Percentiles rank a stretch among this genome's conserved stretches.
These are phyloP conservation scores for Tetheella fluctuosa DNA, from an alignment of 2,888 invertebrate genomes.

Conservation along the genomic window DNA sequence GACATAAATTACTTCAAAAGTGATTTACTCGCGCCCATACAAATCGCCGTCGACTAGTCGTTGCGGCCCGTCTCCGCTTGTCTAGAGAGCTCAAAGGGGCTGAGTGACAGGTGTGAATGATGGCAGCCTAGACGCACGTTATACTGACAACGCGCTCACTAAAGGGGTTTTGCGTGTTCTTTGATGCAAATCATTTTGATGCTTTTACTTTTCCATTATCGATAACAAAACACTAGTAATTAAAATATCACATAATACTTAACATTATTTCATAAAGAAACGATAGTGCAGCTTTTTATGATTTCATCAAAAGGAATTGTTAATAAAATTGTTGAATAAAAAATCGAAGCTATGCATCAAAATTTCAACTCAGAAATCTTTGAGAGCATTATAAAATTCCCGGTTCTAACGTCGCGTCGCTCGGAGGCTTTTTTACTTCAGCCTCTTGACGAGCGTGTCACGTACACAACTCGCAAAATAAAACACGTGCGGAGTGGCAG, in stretches of 20 bases:
- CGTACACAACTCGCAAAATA: slow-evolving; percentile 77
- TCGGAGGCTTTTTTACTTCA: slow-evolving; percentile 49
- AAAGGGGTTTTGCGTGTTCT: slow-evolving; percentile 54
- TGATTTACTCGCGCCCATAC: slow-evolving; percentile 78
- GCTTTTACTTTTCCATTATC: slow-evolving; percentile 46
- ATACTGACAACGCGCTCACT: slow-evolving; percentile 69
- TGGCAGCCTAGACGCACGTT: slow-evolving; percentile 59
- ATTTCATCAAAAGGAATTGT: slow-evolving; percentile 16
- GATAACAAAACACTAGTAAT: slow-evolving; percentile 28
- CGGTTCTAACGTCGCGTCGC: slow-evolving; percentile 38
- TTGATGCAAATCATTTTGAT: slow-evolving; percentile 67
- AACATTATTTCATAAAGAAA: too few relatives aligned
- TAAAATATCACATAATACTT: background rate
- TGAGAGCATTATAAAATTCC: slow-evolving; percentile 42
- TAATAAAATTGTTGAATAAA: slow-evolving; percentile 24
- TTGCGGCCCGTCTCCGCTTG: slow-evolving; percentile 67
- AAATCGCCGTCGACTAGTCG: slow-evolving; percentile 72
- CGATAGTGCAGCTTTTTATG: background rate
- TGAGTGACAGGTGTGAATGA: slow-evolving; percentile 76
- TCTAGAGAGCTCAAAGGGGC: slow-evolving; percentile 53
- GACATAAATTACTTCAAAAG: slow-evolving; percentile 80
- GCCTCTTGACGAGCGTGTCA: slow-evolving; percentile 70
- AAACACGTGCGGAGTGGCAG: slow-evolving; percentile 75
- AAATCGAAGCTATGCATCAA: slow-evolving; percentile 40
- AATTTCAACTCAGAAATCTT: slow-evolving; percentile 41